Percentiles rank a stretch among this genome's conserved stretches.
Evolutionary conservation across 2,888 invertebrate genomes (phyloP).

Genomic region (Caenorhabditis auriculariae): DNA sequence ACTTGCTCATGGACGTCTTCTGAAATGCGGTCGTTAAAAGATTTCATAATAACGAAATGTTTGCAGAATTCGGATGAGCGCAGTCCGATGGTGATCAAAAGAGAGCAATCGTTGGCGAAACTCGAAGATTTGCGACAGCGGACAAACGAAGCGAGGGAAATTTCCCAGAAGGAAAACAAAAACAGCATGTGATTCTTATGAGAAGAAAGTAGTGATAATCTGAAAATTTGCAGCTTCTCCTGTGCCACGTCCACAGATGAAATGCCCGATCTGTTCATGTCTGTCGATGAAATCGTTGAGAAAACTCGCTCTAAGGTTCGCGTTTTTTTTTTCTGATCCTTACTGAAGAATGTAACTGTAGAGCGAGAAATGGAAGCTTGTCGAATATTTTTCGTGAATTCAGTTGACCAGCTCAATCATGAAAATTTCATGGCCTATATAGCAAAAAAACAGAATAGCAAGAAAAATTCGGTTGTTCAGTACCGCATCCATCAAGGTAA

Average conservation of each 20-base stretch:
- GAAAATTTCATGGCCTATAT: no score
- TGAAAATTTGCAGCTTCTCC: slow-evolving; percentile 31
- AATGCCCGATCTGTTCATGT: slow-evolving; percentile 90
- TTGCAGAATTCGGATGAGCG: slow-evolving; percentile 16
- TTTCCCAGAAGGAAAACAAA: slow-evolving; percentile 31
- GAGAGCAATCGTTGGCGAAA: slow-evolving; percentile 58
- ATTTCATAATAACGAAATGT: slow-evolving; percentile 2
- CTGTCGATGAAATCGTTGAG: slow-evolving; percentile 73
- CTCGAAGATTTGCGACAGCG: slow-evolving; percentile 45
- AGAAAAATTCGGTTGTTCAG: no score
- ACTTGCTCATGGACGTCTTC: no score
- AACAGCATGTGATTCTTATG: slow-evolving; percentile 30
- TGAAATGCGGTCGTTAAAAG: no score
- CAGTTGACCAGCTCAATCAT: no score
- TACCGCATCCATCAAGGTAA: no score
- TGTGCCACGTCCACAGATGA: slow-evolving; percentile 68
- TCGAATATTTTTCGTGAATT: no score
- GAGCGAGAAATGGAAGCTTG: no score
- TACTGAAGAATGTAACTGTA: no score
- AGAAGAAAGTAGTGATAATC: slow-evolving; percentile 3
- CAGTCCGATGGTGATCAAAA: slow-evolving; percentile 44
- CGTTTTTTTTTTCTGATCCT: no score
- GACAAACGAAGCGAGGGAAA: slow-evolving; percentile 56
- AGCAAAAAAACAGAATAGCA: no score
- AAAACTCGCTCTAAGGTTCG: neutral